Percentiles rank a stretch among this genome's conserved stretches.
Conservation (phyloP, 2,888 invertebrate genomes). For the Melipona beecheii region DNA sequence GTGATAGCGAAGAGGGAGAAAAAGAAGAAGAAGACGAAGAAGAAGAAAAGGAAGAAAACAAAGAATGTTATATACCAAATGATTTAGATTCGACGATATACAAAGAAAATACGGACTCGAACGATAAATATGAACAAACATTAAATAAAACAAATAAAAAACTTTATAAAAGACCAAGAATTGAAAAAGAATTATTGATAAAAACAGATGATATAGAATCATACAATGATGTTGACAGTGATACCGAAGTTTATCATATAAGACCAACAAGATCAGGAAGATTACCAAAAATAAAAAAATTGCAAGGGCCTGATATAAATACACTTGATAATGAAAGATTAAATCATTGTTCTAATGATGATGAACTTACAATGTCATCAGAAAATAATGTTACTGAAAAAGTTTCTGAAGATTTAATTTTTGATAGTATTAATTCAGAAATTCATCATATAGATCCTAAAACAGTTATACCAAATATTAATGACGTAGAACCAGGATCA, state of each 20-base stretch:
- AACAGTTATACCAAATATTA: conserved; percentile 73
- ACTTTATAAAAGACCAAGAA: conserved; percentile 45
- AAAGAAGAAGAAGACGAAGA: conserved; percentile 64
- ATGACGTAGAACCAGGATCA: conserved; percentile 84
- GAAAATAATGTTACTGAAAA: conserved; percentile 2
- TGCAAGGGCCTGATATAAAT: conserved; percentile 73
- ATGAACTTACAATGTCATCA: background rate
- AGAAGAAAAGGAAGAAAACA: conserved; percentile 40
- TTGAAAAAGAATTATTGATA: conserved; percentile 18
- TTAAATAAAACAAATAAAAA: conserved; percentile 30
- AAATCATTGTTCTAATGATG: conserved; percentile 49
- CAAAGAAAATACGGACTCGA: conserved; percentile 18
- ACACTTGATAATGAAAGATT: conserved; percentile 61
- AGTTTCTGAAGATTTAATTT: conserved; percentile 18
- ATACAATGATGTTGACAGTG: conserved; percentile 71
- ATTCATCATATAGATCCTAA: conserved; percentile 52
- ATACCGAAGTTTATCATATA: conserved; percentile 77
- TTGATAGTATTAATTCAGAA: conserved; percentile 18
- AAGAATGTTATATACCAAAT: background rate
- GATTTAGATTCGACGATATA: conserved; percentile 2
- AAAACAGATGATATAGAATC: conserved; percentile 61
- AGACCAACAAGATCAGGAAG: conserved; percentile 84
- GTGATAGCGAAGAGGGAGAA: conserved; percentile 62
- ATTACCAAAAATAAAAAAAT: conserved; percentile 80
- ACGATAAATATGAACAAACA: conserved; percentile 14